These are phyloP conservation scores for Eubasilissa regina DNA, from an alignment of 1,140 invertebrate genomes.

Conservation along the genomic window DNA sequence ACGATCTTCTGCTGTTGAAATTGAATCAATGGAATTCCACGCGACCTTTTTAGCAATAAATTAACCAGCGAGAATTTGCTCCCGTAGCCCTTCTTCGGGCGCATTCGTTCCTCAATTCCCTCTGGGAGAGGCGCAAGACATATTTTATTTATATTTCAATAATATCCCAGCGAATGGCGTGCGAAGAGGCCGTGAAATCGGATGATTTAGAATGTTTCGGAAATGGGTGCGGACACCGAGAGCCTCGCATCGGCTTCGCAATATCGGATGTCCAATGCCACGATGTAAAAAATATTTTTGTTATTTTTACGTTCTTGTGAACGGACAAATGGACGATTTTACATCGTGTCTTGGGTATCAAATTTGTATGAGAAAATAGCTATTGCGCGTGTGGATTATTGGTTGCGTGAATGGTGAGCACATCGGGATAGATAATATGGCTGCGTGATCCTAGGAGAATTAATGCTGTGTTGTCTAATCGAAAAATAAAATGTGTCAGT, in stretches of 20 bases:
- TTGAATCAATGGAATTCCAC: slow-evolving; percentile 39
- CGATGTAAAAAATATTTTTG: neutral
- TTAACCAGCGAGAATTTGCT: slow-evolving; percentile 23
- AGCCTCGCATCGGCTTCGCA: neutral
- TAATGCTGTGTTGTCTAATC: too few relatives aligned
- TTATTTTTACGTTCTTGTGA: neutral
- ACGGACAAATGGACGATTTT: neutral
- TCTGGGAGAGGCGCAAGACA: neutral
- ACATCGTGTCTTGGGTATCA: slow-evolving; percentile 1
- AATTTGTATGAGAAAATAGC: neutral
- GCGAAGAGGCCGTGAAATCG: slow-evolving; percentile 57
- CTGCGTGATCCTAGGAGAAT: too few relatives aligned
- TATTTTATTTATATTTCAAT: slow-evolving; percentile 60
- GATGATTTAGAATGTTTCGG: slow-evolving; percentile 55
- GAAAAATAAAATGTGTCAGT: too few relatives aligned
- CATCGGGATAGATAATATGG: neutral
- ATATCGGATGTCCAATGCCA: slow-evolving; percentile 25
- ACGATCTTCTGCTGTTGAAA: neutral
- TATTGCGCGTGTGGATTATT: neutral
- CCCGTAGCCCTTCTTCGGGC: slow-evolving; percentile 40
- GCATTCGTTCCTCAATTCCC: slow-evolving; percentile 4
- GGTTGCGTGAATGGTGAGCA: neutral
- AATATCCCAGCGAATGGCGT: slow-evolving; percentile 57
- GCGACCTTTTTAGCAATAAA: slow-evolving; percentile 44
- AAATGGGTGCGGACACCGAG: slow-evolving; percentile 17